Evolutionary conservation across 2,113 vertebrate species (phyloP).

Genomic region (Anoura caudifer): DNA sequence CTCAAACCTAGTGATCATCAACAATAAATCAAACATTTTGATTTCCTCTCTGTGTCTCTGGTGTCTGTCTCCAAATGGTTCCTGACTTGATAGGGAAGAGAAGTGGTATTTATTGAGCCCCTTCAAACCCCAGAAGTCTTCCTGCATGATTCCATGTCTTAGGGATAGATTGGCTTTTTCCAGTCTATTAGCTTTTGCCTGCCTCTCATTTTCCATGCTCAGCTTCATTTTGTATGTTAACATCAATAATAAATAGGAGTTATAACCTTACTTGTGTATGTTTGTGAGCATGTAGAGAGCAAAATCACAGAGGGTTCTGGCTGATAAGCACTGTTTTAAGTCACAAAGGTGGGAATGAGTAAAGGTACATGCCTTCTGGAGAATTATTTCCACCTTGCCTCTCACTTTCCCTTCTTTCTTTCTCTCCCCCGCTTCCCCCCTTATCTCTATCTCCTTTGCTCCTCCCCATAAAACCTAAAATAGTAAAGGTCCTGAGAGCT

Average conservation of each 20-base stretch:
- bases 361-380: neutral
- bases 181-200: neutral
- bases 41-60: neutral
- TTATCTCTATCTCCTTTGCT: neutral
- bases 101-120: neutral
- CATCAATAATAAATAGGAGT: neutral
- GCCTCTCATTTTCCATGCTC: neutral
- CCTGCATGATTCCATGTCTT: neutral
- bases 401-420: neutral
- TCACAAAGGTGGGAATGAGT: neutral
- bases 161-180: neutral
- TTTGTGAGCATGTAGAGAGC: neutral
- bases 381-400: neutral
- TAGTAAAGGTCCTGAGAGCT: neutral
- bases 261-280: neutral
- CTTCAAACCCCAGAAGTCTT: neutral
- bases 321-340: neutral
- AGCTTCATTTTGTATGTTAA: neutral
- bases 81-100: neutral
- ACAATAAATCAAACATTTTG: neutral
- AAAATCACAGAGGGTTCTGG: neutral
- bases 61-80: neutral
- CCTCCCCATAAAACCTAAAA: neutral
- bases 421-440: neutral
- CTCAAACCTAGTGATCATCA: neutral